A percentile compares a stretch with the other conserved stretches of the same genome.
These are phyloP conservation scores for Tinamus major DNA, from an alignment of 2,797 vertebrate genomes.

Conservation along the genomic window DNA sequence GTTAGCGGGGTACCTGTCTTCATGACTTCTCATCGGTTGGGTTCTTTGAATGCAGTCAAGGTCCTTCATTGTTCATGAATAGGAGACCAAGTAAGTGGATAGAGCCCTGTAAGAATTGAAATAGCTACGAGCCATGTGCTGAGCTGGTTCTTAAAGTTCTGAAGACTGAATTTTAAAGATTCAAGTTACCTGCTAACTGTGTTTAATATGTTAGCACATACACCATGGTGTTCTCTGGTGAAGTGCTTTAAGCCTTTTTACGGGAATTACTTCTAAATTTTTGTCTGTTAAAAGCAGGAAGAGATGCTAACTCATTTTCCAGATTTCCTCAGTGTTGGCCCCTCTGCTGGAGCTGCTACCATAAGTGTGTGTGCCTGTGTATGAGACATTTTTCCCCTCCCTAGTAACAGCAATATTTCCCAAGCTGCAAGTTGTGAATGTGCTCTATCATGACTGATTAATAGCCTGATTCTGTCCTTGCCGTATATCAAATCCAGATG, in stretches of 20 bases:
- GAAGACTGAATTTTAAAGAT: neutral
- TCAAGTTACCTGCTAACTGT: neutral
- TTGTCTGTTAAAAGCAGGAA: neutral
- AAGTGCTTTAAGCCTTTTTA: neutral
- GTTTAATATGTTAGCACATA: neutral
- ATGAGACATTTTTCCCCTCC: neutral
- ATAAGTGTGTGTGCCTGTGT: neutral
- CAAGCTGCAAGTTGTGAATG: neutral
- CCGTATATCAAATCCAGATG: slow-evolving; percentile 41
- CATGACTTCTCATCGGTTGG: neutral
- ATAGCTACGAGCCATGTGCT: neutral
- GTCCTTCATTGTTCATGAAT: neutral
- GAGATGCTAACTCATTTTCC: neutral
- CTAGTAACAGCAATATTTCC: slow-evolving; percentile 21
- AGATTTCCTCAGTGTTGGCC: neutral
- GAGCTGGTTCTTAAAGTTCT: neutral
- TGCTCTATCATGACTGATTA: neutral
- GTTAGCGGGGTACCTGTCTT: neutral
- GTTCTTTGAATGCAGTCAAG: neutral
- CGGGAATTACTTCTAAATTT: neutral
- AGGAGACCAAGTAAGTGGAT: neutral
- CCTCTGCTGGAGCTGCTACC: neutral
- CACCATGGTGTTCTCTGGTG: neutral
- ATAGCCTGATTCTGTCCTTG: neutral
- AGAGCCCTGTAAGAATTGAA: neutral